Percentiles rank a stretch among this genome's conserved stretches.
Evolutionary conservation across 2,797 vertebrate species (phyloP).

Genomic region (Sebastes hubbsi): DNA sequence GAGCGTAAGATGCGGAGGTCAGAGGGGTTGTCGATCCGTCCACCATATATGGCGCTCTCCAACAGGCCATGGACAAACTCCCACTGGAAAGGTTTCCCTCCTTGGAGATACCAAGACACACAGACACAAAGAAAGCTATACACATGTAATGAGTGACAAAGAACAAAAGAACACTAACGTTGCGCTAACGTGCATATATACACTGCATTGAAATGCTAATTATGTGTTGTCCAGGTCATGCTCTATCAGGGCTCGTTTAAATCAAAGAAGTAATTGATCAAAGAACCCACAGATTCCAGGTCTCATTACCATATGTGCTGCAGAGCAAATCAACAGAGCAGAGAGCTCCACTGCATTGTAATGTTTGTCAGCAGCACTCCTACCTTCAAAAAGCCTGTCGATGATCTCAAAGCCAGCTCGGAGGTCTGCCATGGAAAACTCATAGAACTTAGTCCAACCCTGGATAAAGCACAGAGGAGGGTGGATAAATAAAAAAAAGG

Average conservation of each 20-base stretch:
- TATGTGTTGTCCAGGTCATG: neutral
- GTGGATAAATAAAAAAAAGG: neutral
- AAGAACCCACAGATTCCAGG: neutral
- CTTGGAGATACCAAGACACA: conserved; percentile 72
- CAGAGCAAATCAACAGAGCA: conserved; percentile 4
- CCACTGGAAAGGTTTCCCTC: conserved; percentile 90
- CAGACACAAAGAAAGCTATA: conserved; percentile 1
- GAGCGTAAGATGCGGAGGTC: conserved; percentile 94
- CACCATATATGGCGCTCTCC: conserved; percentile 96
- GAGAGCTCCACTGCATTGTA: neutral
- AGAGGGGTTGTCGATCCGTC: conserved; percentile 93
- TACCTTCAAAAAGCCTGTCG: conserved; percentile 93
- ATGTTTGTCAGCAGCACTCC: conserved; percentile 35
- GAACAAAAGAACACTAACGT: neutral
- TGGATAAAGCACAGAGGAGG: conserved; percentile 58
- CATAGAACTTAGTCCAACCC: conserved; percentile 99
- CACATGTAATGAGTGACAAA: neutral
- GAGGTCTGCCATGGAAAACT: conserved; percentile 96
- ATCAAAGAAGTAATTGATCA: conserved; percentile 28
- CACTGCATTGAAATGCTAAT: conserved; percentile 7
- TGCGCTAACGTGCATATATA: neutral
- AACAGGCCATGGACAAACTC: conserved; percentile 94
- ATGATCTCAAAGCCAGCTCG: conserved; percentile 95
- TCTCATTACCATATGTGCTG: conserved; percentile 5
- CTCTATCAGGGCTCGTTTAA: neutral